Evolutionary conservation across 1,140 invertebrate species (phyloP).

Genomic region (Apolygus lucorum): DNA sequence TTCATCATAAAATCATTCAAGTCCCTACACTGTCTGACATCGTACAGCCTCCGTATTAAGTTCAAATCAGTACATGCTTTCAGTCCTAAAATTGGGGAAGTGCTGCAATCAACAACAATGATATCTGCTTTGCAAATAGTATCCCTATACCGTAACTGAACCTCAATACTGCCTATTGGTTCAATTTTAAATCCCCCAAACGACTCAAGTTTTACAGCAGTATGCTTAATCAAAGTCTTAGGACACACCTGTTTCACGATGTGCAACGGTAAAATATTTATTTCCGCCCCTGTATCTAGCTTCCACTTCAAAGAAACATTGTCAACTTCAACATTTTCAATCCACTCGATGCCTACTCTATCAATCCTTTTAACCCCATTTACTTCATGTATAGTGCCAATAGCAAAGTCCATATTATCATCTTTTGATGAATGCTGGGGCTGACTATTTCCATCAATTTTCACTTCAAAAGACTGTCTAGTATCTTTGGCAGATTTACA

Average conservation of each 20-base stretch:
- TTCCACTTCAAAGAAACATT: neutral
- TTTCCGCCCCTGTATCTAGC: neutral
- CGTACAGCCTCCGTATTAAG: neutral
- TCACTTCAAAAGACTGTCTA: neutral
- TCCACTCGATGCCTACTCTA: neutral
- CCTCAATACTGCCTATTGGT: neutral
- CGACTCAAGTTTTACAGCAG: neutral
- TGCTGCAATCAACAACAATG: neutral
- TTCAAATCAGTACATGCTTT: conserved; percentile 8
- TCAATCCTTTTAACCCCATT: neutral
- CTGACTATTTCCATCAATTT: neutral
- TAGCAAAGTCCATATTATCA: neutral
- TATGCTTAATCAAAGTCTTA: neutral
- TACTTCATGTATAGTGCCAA: neutral
- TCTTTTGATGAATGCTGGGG: neutral
- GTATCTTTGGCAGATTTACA: neutral
- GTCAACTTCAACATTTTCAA: neutral
- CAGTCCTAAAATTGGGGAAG: conserved; percentile 4
- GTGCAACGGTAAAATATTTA: neutral
- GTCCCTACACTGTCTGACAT: neutral
- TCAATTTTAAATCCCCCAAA: neutral
- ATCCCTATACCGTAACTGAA: neutral
- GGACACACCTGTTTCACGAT: neutral
- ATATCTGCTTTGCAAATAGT: neutral
- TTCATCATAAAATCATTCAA: conserved; percentile 4